Percentiles rank a stretch among this genome's conserved stretches.
Evolutionary conservation across 2,113 vertebrate species (phyloP).

Genomic region (Hemicordylus capensis): DNA sequence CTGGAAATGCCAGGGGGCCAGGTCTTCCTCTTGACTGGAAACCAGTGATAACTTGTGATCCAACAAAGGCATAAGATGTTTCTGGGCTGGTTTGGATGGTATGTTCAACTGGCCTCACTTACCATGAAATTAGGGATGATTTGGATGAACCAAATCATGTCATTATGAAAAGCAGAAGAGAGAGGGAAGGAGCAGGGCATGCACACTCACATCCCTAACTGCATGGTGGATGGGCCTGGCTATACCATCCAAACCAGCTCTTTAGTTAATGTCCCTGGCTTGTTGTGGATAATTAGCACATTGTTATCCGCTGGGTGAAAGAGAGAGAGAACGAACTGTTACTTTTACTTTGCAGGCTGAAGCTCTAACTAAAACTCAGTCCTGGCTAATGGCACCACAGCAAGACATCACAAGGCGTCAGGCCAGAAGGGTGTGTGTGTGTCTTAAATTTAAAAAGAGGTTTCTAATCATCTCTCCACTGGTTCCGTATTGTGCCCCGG

Average conservation of each 20-base stretch:
- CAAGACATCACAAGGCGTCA: neutral
- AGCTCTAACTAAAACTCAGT: neutral
- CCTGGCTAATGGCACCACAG: neutral
- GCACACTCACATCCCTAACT: too few species aligned
- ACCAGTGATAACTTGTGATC: neutral
- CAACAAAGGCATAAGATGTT: too few species aligned
- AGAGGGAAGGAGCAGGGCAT: too few species aligned
- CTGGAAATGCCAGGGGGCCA: neutral
- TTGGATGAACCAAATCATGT: too few species aligned
- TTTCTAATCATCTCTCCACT: neutral
- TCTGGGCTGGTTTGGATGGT: too few species aligned
- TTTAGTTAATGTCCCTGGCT: neutral
- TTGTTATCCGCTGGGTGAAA: neutral
- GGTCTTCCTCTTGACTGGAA: neutral
- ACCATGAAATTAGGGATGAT: too few species aligned
- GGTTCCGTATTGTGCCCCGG: neutral
- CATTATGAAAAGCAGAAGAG: too few species aligned
- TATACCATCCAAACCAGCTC: too few species aligned
- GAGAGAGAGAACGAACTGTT: neutral
- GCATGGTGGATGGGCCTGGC: too few species aligned
- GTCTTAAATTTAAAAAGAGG: too few species aligned
- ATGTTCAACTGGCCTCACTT: too few species aligned
- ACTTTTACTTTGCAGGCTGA: neutral
- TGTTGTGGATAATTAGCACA: neutral
- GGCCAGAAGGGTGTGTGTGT: neutral